Percentiles rank a stretch among this genome's conserved stretches.
These are phyloP conservation scores for Malurus leucopterus DNA, from an alignment of 2,797 vertebrate genomes.

Conservation along the genomic window DNA sequence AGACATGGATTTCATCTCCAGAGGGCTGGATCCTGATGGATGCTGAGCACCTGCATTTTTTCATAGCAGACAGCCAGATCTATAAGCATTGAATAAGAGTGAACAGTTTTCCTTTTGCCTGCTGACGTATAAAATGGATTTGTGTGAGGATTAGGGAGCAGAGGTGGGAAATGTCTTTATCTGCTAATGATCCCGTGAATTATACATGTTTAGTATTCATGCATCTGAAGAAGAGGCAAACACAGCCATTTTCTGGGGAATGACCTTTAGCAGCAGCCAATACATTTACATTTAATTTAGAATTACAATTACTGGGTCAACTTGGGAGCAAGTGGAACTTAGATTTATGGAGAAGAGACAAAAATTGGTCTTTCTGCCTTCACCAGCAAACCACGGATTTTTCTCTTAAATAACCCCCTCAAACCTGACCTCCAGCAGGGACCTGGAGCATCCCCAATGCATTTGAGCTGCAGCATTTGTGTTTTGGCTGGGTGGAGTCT, in stretches of 20 bases:
- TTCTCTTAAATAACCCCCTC: neutral
- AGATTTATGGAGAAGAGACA: slow-evolving; percentile 20
- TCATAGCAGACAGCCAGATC: neutral
- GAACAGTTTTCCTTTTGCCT: slow-evolving; percentile 21
- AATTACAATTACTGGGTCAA: slow-evolving; percentile 58
- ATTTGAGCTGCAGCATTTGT: neutral
- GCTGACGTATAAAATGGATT: slow-evolving; percentile 1
- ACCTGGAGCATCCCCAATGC: neutral
- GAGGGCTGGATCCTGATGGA: neutral
- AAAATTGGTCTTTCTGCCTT: slow-evolving; percentile 12
- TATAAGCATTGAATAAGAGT: neutral
- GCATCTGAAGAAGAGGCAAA: slow-evolving; percentile 45
- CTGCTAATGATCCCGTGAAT: slow-evolving; percentile 56
- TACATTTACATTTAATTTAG: slow-evolving; percentile 62
- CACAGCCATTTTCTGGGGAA: slow-evolving; percentile 29
- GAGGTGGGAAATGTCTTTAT: slow-evolving; percentile 48
- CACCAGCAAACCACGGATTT: neutral
- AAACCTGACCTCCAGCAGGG: neutral
- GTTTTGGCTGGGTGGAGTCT: neutral
- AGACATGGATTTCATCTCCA: neutral
- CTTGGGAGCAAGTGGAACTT: slow-evolving; percentile 50
- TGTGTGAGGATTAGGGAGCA: slow-evolving; percentile 21
- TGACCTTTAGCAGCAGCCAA: slow-evolving; percentile 60
- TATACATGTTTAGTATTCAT: slow-evolving; percentile 49
- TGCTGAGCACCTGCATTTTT: neutral